phyloP scores from a whole-genome alignment of 2,797 vertebrate genomes.

The Cynopterus sphinx region DNA sequence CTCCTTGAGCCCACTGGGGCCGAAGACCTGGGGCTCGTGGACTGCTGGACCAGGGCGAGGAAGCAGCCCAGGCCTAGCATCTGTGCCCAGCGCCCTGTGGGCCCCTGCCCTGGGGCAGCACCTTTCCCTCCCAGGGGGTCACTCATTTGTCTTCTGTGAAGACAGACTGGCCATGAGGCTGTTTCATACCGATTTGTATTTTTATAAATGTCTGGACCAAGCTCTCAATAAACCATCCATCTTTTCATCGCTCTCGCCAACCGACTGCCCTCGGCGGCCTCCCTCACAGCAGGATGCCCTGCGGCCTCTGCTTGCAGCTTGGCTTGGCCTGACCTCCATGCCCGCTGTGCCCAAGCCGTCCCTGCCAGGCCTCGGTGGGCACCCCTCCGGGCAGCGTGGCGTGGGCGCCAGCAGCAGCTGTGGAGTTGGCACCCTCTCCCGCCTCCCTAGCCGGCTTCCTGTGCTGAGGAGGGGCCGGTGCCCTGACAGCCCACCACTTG shows the following conservation, averaged over 20 bases:
- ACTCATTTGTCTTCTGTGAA: constrained; percentile 79
- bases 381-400: constrained; percentile 60
- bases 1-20: background rate
- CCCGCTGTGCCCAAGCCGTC: constrained; percentile 63
- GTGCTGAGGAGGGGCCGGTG: constrained; percentile 54
- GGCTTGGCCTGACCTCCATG: constrained; percentile 63
- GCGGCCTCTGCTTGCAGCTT: background rate
- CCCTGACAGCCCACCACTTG: background rate
- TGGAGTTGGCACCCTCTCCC: constrained; percentile 59
- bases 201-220: constrained; percentile 77
- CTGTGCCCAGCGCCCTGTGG: background rate
- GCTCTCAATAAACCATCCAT: constrained; percentile 72
- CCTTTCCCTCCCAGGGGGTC: background rate
- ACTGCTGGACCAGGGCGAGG: background rate
- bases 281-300: background rate
- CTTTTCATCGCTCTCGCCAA: background rate
- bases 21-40: constrained; percentile 4
- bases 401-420: constrained; percentile 69
- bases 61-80: background rate
- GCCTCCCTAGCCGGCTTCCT: constrained; percentile 50
- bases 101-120: constrained; percentile 4
- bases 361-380: constrained; percentile 52
- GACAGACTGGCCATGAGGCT: constrained; percentile 68
- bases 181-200: constrained; percentile 76
- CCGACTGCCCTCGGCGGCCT: background rate